Conservation (phyloP, 2,888 invertebrate species). For the Caenorhabditis parvicauda region DNA sequence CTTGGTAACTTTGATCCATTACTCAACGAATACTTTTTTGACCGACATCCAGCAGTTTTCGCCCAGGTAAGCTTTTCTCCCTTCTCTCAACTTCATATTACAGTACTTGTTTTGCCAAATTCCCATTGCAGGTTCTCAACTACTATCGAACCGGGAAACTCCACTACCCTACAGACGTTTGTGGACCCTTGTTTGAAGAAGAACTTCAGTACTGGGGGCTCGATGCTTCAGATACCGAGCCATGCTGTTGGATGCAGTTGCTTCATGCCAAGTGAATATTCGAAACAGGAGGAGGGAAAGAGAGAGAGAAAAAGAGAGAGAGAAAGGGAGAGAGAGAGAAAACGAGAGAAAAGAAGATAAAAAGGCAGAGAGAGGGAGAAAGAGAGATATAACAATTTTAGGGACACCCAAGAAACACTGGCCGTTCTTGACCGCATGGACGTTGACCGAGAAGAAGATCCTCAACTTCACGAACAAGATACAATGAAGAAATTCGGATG, state of each 20-base stretch:
- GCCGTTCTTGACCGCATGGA: slow-evolving; percentile 94
- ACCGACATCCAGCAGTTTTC: slow-evolving; percentile 79
- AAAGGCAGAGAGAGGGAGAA: neutral
- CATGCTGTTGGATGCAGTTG: slow-evolving; percentile 92
- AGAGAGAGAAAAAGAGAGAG: no score
- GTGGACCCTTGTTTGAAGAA: slow-evolving; percentile 94
- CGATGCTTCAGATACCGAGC: slow-evolving; percentile 98
- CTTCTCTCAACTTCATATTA: neutral
- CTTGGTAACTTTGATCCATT: slow-evolving; percentile 98
- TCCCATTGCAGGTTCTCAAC: slow-evolving; percentile 78
- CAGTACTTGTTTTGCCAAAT: neutral
- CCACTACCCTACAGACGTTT: slow-evolving; percentile 98
- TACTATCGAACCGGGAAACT: slow-evolving; percentile 77
- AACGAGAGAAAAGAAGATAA: no score
- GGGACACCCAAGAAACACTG: slow-evolving; percentile 97
- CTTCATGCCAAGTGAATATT: slow-evolving; percentile 48
- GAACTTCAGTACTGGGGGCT: slow-evolving; percentile 97
- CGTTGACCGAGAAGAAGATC: slow-evolving; percentile 72
- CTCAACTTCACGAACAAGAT: slow-evolving; percentile 76
- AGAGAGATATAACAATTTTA: slow-evolving; percentile 18
- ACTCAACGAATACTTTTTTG: slow-evolving; percentile 99
- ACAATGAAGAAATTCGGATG: slow-evolving; percentile 79
- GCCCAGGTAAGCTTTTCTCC: slow-evolving; percentile 65
- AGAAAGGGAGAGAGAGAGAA: no score
- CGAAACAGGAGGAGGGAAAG: no score